phyloP scores from a whole-genome alignment of 2,797 vertebrate species.

The Premnoplex brunnescens region DNA sequence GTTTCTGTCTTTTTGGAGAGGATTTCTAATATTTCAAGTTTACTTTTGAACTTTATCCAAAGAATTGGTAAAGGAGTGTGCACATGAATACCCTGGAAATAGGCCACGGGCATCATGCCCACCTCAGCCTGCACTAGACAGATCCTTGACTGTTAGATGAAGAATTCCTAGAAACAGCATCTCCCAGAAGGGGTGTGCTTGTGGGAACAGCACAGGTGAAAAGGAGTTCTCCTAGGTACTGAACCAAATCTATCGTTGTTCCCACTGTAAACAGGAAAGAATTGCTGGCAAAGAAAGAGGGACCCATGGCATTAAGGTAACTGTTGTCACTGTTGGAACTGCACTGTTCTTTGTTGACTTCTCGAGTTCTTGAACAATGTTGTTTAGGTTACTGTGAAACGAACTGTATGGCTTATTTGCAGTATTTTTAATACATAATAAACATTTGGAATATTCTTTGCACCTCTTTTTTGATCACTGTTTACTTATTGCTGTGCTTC shows the following conservation, averaged over 20 bases:
- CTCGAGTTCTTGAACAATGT: conserved; percentile 51
- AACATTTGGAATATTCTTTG: conserved; percentile 76
- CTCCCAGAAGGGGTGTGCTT: background rate
- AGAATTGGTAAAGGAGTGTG: conserved; percentile 24
- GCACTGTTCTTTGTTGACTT: conserved; percentile 67
- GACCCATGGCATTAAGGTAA: conserved; percentile 5
- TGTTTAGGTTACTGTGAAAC: conserved; percentile 82
- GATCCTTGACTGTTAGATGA: background rate
- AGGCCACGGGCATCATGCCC: background rate
- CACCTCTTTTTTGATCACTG: background rate
- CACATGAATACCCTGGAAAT: background rate
- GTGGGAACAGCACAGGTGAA: background rate
- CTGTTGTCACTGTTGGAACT: conserved; percentile 43
- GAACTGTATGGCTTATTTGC: conserved; percentile 74
- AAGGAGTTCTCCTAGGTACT: background rate
- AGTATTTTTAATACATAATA: conserved; percentile 81
- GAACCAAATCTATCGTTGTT: background rate
- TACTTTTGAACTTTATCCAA: conserved; percentile 1
- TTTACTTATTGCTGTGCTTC: background rate
- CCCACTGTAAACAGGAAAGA: background rate
- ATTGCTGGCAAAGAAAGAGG: background rate
- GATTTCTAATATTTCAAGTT: conserved; percentile 8
- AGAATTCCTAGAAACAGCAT: background rate
- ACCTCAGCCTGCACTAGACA: background rate
- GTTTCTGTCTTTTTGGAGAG: conserved; percentile 9